Evolutionary conservation across 2,113 vertebrate genomes (phyloP).

Genomic region (Thryonomys swinderianus): DNA sequence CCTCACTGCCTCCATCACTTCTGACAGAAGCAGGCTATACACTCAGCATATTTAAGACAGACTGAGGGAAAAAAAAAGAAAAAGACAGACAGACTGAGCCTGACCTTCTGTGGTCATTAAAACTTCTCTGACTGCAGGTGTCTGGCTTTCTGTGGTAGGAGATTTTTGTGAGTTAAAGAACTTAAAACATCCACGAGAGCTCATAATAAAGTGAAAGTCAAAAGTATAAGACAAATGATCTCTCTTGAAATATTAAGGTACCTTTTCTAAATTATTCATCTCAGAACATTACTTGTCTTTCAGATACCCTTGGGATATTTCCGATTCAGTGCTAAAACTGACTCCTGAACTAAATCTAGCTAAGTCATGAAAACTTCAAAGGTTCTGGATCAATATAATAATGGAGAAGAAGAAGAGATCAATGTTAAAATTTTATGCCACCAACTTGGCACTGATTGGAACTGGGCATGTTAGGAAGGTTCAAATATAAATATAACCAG

Average conservation of each 20-base stretch:
- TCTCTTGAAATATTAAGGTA: conserved; percentile 73
- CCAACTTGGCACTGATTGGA: not conserved
- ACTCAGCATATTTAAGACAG: not conserved
- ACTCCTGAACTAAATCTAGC: conserved; percentile 16
- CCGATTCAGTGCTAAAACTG: conserved; percentile 61
- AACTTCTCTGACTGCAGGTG: not conserved
- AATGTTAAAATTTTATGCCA: not conserved
- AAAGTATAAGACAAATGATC: conserved; percentile 60
- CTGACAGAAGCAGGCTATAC: not conserved
- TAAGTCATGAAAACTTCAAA: conserved; percentile 40
- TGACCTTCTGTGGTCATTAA: not conserved
- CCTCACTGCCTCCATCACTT: not conserved
- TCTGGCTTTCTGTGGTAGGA: not conserved
- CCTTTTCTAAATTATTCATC: conserved; percentile 76
- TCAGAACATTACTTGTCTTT: conserved; percentile 73
- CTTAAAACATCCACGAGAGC: not conserved
- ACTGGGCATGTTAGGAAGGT: not conserved
- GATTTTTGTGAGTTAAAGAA: conserved; percentile 52
- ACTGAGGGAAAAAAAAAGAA: not conserved
- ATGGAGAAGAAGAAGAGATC: not conserved
- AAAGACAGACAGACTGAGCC: not conserved
- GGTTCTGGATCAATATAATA: not conserved
- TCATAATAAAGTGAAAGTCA: conserved; percentile 63
- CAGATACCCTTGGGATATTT: conserved; percentile 49
- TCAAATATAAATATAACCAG: not conserved